Percentiles rank a stretch among this genome's conserved stretches.
phyloP scores from a whole-genome alignment of 2,113 vertebrate species.

The Melanerpes aurifrons region DNA sequence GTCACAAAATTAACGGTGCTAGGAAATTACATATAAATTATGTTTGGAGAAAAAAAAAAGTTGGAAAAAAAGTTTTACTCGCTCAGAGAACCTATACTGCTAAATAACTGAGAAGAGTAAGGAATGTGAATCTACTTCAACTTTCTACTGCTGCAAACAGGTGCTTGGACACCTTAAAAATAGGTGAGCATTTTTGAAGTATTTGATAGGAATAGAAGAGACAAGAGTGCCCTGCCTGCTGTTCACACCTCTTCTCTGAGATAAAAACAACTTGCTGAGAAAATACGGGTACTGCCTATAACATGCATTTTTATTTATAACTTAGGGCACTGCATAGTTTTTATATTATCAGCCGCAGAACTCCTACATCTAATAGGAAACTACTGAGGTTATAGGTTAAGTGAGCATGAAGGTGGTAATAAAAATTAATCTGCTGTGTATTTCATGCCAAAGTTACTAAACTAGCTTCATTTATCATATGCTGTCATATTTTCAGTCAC shows the following conservation, averaged over 20 bases:
- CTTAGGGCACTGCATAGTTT: not conserved
- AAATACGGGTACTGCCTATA: not conserved
- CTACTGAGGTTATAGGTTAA: not conserved
- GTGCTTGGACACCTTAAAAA: not conserved
- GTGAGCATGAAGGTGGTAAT: not conserved
- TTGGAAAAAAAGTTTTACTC: not conserved
- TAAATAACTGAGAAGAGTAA: not conserved
- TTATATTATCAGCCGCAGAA: not conserved
- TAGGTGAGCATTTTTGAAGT: not conserved
- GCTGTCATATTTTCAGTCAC: not conserved
- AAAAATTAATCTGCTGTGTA: constrained; percentile 10
- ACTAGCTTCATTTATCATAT: not conserved
- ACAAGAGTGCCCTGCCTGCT: not conserved
- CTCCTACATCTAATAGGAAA: not conserved
- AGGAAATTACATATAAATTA: not conserved
- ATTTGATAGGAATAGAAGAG: not conserved
- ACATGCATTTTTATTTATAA: not conserved
- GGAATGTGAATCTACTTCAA: not conserved
- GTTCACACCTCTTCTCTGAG: not conserved
- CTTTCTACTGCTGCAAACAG: not conserved
- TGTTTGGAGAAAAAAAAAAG: not conserved
- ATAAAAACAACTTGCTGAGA: not conserved
- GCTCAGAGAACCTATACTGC: not conserved
- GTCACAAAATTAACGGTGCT: not conserved
- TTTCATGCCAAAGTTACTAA: not conserved